Base-by-base conservation (phyloP, 2,888 invertebrate species). In the Strigamia crassipes region DNA sequence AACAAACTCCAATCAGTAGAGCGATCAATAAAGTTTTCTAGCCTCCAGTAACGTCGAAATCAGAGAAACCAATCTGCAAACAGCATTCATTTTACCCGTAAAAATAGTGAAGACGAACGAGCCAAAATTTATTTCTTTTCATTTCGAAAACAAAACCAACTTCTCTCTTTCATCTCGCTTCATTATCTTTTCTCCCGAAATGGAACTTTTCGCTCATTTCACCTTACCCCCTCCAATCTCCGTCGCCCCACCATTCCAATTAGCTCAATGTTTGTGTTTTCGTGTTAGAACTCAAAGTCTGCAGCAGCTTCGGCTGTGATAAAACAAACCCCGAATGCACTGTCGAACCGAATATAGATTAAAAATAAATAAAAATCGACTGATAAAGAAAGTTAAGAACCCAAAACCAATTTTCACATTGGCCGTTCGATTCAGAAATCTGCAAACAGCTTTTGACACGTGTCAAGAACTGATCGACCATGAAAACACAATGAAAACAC, bases 41-140 rank as follows among this genome's bases (percentile, higher is more conserved):
- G 51, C 51, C 51, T 15, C 51, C 51, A 51, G 51, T 51, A n/a
- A n/a, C 10, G 15, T 51, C 51, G 51, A 51, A 51, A 51, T 51
- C 51, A 51, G 51, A 51, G 51, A 51, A 51, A 13, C 51, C 51
- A 51, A 51, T 51, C 51, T 51, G 51, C 51, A 51, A 51, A 51
- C 51, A 51, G 51, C 51, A n/a, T n/a, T 15, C 51, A 51, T 51
- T 51, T 51, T 51, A 51, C 51, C 51, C 51, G 18, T 15, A 51
- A 51, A 51, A 18, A 51, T 15, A 51, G 15, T 46, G 42, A 46
- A n/a, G 51, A 51, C 51, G 51, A 51, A 51, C 51, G 51, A 51
- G 51, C 51, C 51, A 51, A 51, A 51, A 51, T 51, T 51, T 51
- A 51, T 51, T 51, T 51, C 51, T 51, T 51, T 51, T 51, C 51